Evolutionary conservation across 1,140 invertebrate genomes (phyloP).

Genomic region (Brachionus rubens): DNA sequence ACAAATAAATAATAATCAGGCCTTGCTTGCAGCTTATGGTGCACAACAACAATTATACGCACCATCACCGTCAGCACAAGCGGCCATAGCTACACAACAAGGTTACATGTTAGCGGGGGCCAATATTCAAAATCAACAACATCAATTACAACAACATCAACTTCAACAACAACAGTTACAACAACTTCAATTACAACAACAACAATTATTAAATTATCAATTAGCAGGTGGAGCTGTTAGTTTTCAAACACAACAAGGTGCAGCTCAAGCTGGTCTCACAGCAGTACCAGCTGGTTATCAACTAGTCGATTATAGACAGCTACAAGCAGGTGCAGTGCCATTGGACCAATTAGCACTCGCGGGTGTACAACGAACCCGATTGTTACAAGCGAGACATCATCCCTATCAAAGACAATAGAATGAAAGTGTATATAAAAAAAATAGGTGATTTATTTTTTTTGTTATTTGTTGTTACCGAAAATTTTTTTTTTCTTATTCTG

Average conservation of each 20-base stretch:
- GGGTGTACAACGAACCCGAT: background rate
- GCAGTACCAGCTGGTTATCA: conserved; percentile 3
- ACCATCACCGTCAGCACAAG: background rate
- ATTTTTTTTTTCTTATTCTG: background rate
- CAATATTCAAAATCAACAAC: background rate
- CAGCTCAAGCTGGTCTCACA: background rate
- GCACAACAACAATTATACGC: background rate
- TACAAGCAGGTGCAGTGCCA: background rate
- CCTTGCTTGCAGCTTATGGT: background rate
- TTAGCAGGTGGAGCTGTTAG: background rate
- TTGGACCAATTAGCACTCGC: background rate
- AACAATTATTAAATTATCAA: background rate
- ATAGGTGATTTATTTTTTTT: background rate
- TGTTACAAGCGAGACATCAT: conserved; percentile 5
- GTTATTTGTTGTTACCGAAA: background rate
- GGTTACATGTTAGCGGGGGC: conserved; percentile 1
- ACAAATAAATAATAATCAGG: background rate
- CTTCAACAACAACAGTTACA: background rate
- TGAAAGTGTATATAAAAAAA: background rate
- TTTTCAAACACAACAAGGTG: background rate
- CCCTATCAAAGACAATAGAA: conserved; percentile 32
- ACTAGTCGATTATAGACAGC: conserved; percentile 10
- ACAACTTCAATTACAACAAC: background rate
- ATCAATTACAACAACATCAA: background rate
- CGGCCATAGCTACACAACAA: conserved; percentile 7